A percentile compares a stretch with the other conserved stretches of the same genome.
Conservation (phyloP, 2,113 vertebrate genomes). For the Rhadina sibilatrix region DNA sequence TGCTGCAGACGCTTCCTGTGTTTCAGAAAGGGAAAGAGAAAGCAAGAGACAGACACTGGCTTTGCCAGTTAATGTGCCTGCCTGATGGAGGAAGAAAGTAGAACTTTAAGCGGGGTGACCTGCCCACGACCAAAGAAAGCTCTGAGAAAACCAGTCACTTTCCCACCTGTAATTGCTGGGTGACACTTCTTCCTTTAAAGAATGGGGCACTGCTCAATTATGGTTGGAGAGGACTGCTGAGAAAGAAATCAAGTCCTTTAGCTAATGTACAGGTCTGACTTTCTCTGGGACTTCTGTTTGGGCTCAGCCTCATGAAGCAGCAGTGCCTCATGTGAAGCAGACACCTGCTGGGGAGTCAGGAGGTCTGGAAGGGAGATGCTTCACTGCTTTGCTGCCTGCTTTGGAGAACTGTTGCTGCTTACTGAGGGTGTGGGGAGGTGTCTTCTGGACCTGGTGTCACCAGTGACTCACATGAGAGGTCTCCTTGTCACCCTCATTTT, state of each 20-base stretch:
- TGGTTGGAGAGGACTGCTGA: not conserved
- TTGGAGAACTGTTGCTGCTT: not conserved
- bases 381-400: not conserved
- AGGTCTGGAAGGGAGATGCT: not conserved
- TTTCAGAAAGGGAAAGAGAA: not conserved
- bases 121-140: not conserved
- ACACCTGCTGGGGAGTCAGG: not conserved
- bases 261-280: not conserved
- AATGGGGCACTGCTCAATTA: not conserved
- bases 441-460: not conserved
- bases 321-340: not conserved
- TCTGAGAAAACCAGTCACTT: not conserved
- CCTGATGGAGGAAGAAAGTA: not conserved
- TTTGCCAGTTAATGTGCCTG: not conserved
- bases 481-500: not conserved
- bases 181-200: accelerated
- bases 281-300: not conserved
- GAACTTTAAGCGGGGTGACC: not conserved
- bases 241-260: not conserved
- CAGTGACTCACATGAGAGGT: not conserved
- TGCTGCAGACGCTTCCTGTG: not conserved
- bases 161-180: not conserved
- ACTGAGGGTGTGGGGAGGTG: not conserved
- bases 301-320: not conserved
- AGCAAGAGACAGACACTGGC: not conserved